These are phyloP conservation scores for Macrosiphum euphorbiae DNA, from an alignment of 2,888 invertebrate genomes.

Conservation along the genomic window DNA sequence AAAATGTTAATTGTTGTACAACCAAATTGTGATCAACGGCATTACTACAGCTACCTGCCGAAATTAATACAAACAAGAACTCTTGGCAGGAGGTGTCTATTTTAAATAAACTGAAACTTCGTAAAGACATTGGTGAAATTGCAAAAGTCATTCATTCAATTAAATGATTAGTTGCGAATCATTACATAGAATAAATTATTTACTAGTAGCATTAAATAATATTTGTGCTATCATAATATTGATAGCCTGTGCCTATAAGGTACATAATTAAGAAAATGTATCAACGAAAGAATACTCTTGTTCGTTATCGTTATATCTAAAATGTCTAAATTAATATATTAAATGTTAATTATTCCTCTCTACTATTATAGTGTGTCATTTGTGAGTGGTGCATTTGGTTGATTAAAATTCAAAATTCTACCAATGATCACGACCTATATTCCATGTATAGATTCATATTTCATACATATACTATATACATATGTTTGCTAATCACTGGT, in stretches of 20 bases:
- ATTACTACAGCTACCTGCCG: background rate
- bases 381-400: slow-evolving; percentile 14
- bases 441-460: too few species aligned
- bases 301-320: background rate
- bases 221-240: background rate
- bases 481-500: background rate
- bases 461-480: background rate
- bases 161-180: background rate
- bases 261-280: background rate
- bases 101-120: background rate
- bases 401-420: slow-evolving; percentile 27
- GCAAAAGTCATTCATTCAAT: background rate
- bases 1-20: background rate
- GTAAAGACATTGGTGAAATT: background rate
- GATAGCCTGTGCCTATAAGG: background rate
- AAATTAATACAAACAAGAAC: background rate
- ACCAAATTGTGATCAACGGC: background rate
- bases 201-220: background rate
- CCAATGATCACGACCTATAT: background rate
- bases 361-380: background rate
- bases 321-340: background rate
- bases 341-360: background rate
- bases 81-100: background rate
- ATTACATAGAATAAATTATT: background rate
- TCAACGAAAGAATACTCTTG: background rate